Percentiles rank a stretch among this genome's conserved stretches.
phyloP scores from a whole-genome alignment of 1,140 invertebrate species.

The Camponotus pennsylvanicus region DNA sequence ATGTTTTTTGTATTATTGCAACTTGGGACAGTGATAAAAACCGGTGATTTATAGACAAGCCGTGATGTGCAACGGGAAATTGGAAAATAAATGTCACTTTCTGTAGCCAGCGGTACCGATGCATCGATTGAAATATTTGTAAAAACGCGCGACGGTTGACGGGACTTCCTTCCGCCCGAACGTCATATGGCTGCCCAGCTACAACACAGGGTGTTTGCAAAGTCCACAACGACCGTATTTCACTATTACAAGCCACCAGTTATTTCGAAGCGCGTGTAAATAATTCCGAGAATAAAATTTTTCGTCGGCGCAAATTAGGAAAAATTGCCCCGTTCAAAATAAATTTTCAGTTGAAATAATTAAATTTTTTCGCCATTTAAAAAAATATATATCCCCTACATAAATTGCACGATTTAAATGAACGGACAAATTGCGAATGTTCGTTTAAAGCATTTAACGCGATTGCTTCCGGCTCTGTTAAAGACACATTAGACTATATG shows the following conservation, averaged over 20 bases:
- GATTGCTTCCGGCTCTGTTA: no score
- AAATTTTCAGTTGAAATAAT: not conserved
- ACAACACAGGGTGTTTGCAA: constrained; percentile 9
- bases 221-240: not conserved
- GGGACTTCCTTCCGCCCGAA: constrained; percentile 35
- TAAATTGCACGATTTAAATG: not conserved
- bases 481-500: not conserved
- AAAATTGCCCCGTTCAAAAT: not conserved
- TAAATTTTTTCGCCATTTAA: not conserved
- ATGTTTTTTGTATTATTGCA: not conserved
- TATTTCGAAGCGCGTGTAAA: not conserved
- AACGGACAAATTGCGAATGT: not conserved
- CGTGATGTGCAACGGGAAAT: constrained; percentile 13
- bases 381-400: not conserved
- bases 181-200: constrained; percentile 22
- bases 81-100: constrained; percentile 35
- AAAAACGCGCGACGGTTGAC: constrained; percentile 32
- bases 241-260: not conserved
- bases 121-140: constrained; percentile 45
- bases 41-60: constrained; percentile 13
- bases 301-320: not conserved
- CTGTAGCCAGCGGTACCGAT: not conserved
- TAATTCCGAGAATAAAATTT: not conserved
- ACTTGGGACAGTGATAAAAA: not conserved
- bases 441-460: not conserved